A percentile compares a stretch with the other conserved stretches of the same genome.
Evolutionary conservation across 2,113 vertebrate species (phyloP).

Genomic region (Phyllostomus hastatus): DNA sequence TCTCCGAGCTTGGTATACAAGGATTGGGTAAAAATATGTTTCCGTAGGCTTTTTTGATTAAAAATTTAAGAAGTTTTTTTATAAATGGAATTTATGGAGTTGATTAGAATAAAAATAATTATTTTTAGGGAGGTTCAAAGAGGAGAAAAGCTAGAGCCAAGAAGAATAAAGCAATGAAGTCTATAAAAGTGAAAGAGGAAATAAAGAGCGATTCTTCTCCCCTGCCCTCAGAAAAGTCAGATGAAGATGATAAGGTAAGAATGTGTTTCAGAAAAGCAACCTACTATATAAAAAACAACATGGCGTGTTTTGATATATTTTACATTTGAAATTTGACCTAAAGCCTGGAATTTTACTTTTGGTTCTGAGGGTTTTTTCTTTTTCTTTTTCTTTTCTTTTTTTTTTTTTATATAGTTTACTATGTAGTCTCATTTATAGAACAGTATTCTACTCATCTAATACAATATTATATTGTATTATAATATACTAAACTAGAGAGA

Average conservation of each 20-base stretch:
- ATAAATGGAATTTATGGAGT: not conserved
- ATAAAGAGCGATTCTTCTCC: constrained; percentile 93
- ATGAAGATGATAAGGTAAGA: constrained; percentile 87
- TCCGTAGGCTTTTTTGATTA: not conserved
- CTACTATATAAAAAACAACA: not conserved
- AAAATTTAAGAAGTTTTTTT: constrained; percentile 13
- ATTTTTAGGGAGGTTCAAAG: constrained; percentile 90
- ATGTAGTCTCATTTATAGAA: not conserved
- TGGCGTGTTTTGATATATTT: not conserved
- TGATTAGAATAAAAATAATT: constrained; percentile 53
- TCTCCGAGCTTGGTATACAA: not conserved
- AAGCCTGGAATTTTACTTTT: not conserved
- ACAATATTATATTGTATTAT: not conserved
- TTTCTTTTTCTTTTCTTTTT: not conserved
- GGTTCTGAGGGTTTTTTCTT: not conserved
- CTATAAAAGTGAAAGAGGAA: constrained; percentile 89
- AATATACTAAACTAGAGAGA: not conserved
- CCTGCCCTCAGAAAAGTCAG: constrained; percentile 92
- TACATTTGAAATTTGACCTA: constrained; percentile 31
- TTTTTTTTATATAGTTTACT: not conserved
- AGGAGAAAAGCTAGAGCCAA: constrained; percentile 92
- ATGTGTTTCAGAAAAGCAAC: not conserved
- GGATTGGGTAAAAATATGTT: not conserved
- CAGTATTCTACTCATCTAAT: not conserved
- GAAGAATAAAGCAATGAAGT: constrained; percentile 90